These are phyloP conservation scores for Myiozetetes cayanensis DNA, from an alignment of 2,113 vertebrate genomes.

Conservation along the genomic window DNA sequence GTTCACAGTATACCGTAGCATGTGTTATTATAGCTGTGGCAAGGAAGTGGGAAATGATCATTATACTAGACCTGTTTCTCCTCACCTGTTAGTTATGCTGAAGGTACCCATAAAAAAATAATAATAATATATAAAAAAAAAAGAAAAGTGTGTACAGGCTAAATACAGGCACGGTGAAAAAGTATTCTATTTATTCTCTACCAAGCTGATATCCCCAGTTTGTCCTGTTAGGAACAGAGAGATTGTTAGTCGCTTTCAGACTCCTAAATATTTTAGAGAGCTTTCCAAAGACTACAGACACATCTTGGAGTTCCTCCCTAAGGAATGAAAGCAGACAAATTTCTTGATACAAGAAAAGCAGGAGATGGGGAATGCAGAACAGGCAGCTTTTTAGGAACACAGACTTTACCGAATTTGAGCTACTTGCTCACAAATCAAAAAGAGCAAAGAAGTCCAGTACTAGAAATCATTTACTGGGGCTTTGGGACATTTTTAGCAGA, in stretches of 20 bases:
- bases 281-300: background rate
- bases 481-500: background rate
- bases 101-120: background rate
- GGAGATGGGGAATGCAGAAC: background rate
- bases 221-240: background rate
- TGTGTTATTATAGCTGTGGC: background rate
- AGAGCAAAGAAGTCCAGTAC: background rate
- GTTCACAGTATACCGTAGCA: background rate
- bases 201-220: background rate
- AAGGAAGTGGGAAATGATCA: background rate
- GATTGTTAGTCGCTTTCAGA: background rate
- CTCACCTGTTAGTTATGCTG: background rate
- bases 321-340: background rate
- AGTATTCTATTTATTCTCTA: background rate
- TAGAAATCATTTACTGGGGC: background rate
- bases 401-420: background rate
- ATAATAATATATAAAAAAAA: background rate
- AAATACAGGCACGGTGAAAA: background rate
- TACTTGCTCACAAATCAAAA: background rate
- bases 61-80: background rate
- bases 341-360: background rate
- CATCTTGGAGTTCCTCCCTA: background rate
- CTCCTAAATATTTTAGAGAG: constrained; percentile 5
- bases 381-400: background rate
- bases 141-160: background rate